These are phyloP conservation scores for Gryllus longicercus DNA, from an alignment of 2,888 invertebrate species.

Conservation along the genomic window DNA sequence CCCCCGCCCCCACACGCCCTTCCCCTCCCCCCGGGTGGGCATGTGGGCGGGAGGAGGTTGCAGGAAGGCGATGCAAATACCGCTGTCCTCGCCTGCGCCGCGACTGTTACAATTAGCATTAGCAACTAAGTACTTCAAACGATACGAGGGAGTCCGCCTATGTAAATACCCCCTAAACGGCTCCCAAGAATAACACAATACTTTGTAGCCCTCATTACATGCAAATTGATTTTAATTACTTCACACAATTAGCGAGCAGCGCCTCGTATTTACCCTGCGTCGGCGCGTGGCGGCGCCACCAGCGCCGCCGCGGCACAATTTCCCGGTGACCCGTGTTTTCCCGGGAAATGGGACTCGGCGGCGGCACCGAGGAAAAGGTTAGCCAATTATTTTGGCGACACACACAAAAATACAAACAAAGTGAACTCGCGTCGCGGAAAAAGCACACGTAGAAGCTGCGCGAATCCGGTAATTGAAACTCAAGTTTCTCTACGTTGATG, in stretches of 20 bases:
- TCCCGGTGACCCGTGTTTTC: too few relatives aligned
- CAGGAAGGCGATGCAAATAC: too few relatives aligned
- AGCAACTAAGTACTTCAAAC: conserved; percentile 9
- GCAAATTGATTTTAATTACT: conserved; percentile 11
- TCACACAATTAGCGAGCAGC: not conserved
- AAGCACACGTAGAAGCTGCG: not conserved
- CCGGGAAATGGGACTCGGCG: not conserved
- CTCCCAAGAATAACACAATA: conserved; percentile 9
- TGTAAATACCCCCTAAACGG: not conserved
- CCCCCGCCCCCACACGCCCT: too few relatives aligned
- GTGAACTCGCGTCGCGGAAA: not conserved
- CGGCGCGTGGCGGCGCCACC: too few relatives aligned
- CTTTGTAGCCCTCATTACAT: conserved; percentile 1
- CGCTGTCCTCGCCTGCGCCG: too few relatives aligned
- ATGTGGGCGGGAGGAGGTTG: too few relatives aligned
- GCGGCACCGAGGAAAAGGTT: not conserved
- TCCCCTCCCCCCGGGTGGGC: too few relatives aligned
- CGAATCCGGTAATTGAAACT: conserved; percentile 5
- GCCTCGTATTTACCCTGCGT: too few relatives aligned
- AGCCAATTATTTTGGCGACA: not conserved
- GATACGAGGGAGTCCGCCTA: not conserved
- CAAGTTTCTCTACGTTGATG: not conserved
- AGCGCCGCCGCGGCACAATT: too few relatives aligned
- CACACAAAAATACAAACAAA: not conserved
- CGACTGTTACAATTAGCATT: not conserved